phyloP scores from a whole-genome alignment of 2,888 invertebrate species.

The Aphodius sticticus region DNA sequence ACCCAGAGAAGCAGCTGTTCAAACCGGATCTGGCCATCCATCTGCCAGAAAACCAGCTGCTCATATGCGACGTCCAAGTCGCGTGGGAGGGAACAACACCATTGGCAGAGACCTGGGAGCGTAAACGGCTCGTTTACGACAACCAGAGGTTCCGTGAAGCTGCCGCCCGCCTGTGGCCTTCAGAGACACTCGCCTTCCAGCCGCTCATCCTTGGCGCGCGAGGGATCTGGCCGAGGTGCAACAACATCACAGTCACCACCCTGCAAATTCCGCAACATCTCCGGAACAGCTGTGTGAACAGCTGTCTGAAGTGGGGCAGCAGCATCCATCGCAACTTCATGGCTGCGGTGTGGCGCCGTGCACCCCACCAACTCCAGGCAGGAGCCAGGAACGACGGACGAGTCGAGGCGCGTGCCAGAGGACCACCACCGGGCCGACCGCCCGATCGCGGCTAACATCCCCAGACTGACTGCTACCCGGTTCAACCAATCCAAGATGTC shows the following conservation, averaged over 20 bases:
- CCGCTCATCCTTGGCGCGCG: conserved; percentile 39
- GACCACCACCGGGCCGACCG: too few relatives aligned
- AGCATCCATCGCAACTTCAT: conserved; percentile 18
- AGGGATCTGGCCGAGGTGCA: conserved; percentile 36
- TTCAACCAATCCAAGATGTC: too few relatives aligned
- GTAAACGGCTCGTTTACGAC: conserved; percentile 34
- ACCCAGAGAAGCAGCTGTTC: neutral
- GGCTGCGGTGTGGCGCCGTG: conserved; percentile 9
- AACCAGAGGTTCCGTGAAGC: conserved; percentile 7
- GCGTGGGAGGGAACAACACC: conserved; percentile 37
- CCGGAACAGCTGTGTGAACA: conserved; percentile 8
- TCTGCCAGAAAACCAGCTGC: neutral
- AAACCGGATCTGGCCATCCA: conserved; percentile 13
- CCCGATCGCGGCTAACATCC: too few relatives aligned
- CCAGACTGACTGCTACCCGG: too few relatives aligned
- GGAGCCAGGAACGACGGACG: too few relatives aligned
- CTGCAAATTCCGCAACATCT: neutral
- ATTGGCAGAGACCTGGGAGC: conserved; percentile 30
- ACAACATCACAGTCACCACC: neutral
- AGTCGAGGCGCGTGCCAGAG: too few relatives aligned
- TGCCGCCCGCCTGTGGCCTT: conserved; percentile 13
- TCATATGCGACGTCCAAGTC: conserved; percentile 33
- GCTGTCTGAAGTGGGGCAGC: conserved; percentile 24
- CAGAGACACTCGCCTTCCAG: conserved; percentile 6
- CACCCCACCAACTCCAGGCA: too few relatives aligned